Conservation (phyloP, 2,113 vertebrate species). For the Epinephelus moara region DNA sequence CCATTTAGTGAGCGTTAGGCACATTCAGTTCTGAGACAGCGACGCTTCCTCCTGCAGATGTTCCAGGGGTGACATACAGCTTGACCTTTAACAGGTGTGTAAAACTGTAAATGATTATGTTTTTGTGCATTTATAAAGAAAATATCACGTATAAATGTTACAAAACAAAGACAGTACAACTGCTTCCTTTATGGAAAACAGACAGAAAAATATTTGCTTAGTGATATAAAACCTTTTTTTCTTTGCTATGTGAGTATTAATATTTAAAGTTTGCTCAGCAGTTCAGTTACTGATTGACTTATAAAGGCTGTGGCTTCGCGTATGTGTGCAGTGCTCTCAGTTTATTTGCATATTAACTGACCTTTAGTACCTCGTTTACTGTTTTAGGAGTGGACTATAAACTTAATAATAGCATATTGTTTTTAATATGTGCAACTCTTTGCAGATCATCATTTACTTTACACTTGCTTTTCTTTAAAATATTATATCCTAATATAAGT, state of each 20-base stretch:
- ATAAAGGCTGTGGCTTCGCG: background rate
- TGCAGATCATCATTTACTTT: background rate
- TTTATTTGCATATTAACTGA: slow-evolving; percentile 21
- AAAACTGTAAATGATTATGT: background rate
- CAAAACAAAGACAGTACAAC: too few relatives aligned
- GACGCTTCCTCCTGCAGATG: background rate
- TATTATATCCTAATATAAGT: background rate
- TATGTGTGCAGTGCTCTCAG: too few relatives aligned
- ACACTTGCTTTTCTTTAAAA: too few relatives aligned
- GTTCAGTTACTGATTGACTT: background rate
- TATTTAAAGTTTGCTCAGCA: background rate
- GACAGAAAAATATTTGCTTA: too few relatives aligned
- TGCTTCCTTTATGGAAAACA: background rate
- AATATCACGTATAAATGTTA: background rate
- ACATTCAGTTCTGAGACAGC: background rate
- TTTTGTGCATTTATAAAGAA: background rate
- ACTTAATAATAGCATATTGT: too few relatives aligned
- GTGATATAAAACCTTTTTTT: background rate
- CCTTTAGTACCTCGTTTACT: background rate
- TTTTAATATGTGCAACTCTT: too few relatives aligned
- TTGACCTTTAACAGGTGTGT: background rate
- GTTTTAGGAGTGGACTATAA: background rate
- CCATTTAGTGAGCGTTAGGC: too few relatives aligned
- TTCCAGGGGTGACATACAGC: background rate
- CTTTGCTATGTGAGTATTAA: background rate